Evolutionary conservation across 2,797 vertebrate species (phyloP), one percentile per base, ranked within the genome.

Genomic region (Spinus pinus): DNA sequence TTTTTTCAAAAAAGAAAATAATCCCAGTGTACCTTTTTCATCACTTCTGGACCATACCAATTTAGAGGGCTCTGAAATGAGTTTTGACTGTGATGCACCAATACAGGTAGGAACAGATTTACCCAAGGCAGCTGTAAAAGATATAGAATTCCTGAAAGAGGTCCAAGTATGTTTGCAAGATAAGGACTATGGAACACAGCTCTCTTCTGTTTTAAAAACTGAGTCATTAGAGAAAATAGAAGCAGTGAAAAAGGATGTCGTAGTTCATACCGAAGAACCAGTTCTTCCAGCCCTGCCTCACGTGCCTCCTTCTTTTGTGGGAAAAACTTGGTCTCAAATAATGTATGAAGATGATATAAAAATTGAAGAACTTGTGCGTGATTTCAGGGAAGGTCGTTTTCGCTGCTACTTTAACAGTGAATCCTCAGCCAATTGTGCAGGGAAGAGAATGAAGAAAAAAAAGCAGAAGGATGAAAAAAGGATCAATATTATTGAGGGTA

Each of bases 271-370:
- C 0, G 93, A 98, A 21, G 98, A 99, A 73, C 97, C 98, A 14
- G 98, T 99, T 74, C 97, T 98, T 73, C 98, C 98, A 20, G 96
- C 95, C 60, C 98, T 98, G 50, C 97, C 98, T 84, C 97, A 98
- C 50, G 98, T 99, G 90, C 99, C 99, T 95, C 97, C 98, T 81
- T 98, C 98, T 66, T 98, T 98, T 97, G 98, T 98, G 78, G 99
- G 98, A 56, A 99, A 99, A 96, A 98, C 98, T 5, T 98, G 98
- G 98, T 97, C 98, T 66, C 98, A 99, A 87, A 98, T 99, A 28
- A 98, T 98, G 97, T 96, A 97, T 83, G 99, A 99, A 97, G 98
- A 99, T 66, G 98, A 99, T 89, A 90, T 98, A 78, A 98, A 98
- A 97, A 98, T 99, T 79, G 98, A 99, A 42, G 95, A 93, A 44